Base-by-base conservation (phyloP, 1,140 invertebrate genomes). In the Drosophila leontia region DNA sequence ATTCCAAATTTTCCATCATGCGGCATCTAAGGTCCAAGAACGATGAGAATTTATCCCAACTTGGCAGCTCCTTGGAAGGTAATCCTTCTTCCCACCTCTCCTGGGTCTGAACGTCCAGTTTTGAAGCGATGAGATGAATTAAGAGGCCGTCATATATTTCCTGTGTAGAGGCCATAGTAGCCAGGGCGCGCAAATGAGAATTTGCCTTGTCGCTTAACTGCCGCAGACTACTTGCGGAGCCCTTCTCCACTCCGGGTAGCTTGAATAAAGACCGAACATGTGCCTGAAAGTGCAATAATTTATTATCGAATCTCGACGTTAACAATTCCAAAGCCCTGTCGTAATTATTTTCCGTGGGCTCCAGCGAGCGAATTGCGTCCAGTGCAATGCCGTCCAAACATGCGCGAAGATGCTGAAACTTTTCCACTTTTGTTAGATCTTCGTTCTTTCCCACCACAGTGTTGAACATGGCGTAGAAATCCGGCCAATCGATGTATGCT, bases 1-100 rank as follows among this genome's bases (percentile, higher is more conserved):
- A 47, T 47, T 47, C 44, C 44, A 47, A 47, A 13, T 26, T 26
- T 48, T 48, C 45, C 45, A 48, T 48, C 45, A 48, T 48, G 19
- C 23, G 23, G 45, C 12, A 48, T 48, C 45, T 41, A 48, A 48
- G 23, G 23, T 48, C 23, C 45, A 48, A 26, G 13, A 48, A 48
- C 7, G 5, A 13, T 48, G 45, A 48, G 3, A 48, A 48, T 26
- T 48, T 48, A 13, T 48, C 45, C 45, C 45, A 48, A 6, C 13
- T 48, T 26, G 45, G 45, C 45, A 48, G 45, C 19, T 19, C 19
- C 19, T 19, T 19, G 19, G 19, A 19, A 19, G 19, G 19, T 19
- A 19, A 19, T 19, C 47, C 41, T 42, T 42, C n/a, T 32, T 26
- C 23, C 48, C 26, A 29, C 13, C 48, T 47, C 9, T 23, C 8